Evolutionary conservation across 2,888 invertebrate genomes (phyloP).

Genomic region (Oxystoma pomonae): DNA sequence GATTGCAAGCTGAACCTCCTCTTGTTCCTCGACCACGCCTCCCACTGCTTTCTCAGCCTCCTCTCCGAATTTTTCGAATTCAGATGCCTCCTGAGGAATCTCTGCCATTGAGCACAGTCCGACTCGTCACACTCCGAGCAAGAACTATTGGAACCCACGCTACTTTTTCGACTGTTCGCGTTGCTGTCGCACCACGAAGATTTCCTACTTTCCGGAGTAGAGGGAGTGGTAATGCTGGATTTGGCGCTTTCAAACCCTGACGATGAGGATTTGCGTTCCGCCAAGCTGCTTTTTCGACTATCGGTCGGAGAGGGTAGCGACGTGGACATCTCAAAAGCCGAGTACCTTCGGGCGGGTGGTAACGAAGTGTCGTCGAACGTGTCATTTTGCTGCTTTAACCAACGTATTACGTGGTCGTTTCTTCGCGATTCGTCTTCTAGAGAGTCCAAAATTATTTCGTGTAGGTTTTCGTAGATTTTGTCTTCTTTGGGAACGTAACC

Average conservation of each 20-base stretch:
- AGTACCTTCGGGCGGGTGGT: slow-evolving; percentile 30
- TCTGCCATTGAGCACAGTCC: slow-evolving; percentile 41
- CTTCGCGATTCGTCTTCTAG: slow-evolving; percentile 38
- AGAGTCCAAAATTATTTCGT: slow-evolving; percentile 37
- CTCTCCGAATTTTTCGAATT: slow-evolving; percentile 43
- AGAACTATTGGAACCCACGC: slow-evolving; percentile 45
- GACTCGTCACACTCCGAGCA: slow-evolving; percentile 46
- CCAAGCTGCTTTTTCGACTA: slow-evolving; percentile 39
- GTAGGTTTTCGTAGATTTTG: slow-evolving; percentile 44
- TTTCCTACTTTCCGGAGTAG: slow-evolving; percentile 40
- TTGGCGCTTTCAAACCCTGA: slow-evolving; percentile 42
- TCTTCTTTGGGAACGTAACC: slow-evolving; percentile 42
- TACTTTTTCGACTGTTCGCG: slow-evolving; percentile 43
- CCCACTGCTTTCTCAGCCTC: slow-evolving; percentile 45
- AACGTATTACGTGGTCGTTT: slow-evolving; percentile 46
- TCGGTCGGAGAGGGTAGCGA: slow-evolving; percentile 41
- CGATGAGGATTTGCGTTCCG: slow-evolving; percentile 35
- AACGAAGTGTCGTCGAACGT: slow-evolving; percentile 21
- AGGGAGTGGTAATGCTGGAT: slow-evolving; percentile 40
- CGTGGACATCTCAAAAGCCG: slow-evolving; percentile 32
- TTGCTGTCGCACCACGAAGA: slow-evolving; percentile 38
- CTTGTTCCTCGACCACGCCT: slow-evolving; percentile 47
- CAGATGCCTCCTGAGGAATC: slow-evolving; percentile 40
- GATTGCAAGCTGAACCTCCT: slow-evolving; percentile 43
- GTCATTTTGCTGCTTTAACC: slow-evolving; percentile 45